Evolutionary conservation across 64 coral and sea anemone genomes (phyloP).

Genomic region (Montipora efflorescens): DNA sequence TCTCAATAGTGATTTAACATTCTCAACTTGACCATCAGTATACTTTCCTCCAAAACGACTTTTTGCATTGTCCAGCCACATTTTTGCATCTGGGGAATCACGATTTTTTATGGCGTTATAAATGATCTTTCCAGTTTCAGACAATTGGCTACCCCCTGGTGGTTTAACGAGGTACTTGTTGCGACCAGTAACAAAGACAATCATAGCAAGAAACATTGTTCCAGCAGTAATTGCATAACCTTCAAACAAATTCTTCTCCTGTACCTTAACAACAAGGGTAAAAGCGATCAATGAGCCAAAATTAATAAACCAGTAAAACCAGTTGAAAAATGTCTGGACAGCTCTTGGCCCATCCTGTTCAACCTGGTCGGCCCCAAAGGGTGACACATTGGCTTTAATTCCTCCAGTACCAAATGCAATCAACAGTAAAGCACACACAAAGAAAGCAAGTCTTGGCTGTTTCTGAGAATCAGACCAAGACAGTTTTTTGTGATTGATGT

Average conservation of each 20-base stretch:
- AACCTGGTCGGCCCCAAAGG: constrained; percentile 87
- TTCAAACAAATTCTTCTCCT: constrained; percentile 68
- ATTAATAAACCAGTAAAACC: constrained; percentile 98
- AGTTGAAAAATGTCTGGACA: constrained; percentile 91
- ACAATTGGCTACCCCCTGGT: constrained; percentile 69
- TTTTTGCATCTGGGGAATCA: background rate
- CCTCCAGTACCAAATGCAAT: constrained; percentile 85
- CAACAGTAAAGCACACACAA: constrained; percentile 47
- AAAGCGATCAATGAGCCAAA: constrained; percentile 82
- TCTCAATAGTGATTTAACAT: constrained; percentile 75
- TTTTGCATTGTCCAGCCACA: constrained; percentile 82
- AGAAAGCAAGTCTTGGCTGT: constrained; percentile 8
- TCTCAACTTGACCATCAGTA: constrained; percentile 69
- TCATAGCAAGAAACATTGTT: constrained; percentile 68
- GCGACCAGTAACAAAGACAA: constrained; percentile 67
- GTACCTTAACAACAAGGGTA: constrained; percentile 82
- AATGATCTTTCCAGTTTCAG: constrained; percentile 63
- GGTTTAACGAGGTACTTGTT: constrained; percentile 51
- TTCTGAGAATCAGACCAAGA: background rate
- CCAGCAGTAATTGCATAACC: constrained; percentile 66
- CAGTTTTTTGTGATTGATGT: background rate
- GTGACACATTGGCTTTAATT: constrained; percentile 88
- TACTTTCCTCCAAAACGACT: constrained; percentile 68
- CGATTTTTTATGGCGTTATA: constrained; percentile 49
- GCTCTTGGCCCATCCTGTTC: constrained; percentile 64